Conservation (phyloP, 1,140 invertebrate species). For the Pseudomyrmex gracilis region DNA sequence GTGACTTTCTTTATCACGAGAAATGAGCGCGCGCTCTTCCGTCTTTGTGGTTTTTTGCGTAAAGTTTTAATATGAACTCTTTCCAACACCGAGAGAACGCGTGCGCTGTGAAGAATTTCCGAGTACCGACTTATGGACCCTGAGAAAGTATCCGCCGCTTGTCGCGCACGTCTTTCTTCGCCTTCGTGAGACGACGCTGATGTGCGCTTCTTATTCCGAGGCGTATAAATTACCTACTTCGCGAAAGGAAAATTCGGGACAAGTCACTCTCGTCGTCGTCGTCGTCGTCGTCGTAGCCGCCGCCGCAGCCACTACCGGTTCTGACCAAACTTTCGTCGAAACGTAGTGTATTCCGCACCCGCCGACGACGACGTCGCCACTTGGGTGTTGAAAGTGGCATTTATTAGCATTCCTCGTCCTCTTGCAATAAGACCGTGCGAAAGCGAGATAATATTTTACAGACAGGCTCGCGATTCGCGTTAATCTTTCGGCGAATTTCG, state of each 20-base stretch:
- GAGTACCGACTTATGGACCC: not conserved
- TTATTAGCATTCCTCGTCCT: conserved; percentile 50
- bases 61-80: conserved; percentile 42
- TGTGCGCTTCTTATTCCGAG: not conserved
- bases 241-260: conserved; percentile 12
- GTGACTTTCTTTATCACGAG: conserved; percentile 18
- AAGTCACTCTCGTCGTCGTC: not conserved
- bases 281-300: too few species aligned
- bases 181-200: not conserved
- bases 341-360: conserved; percentile 32
- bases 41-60: not conserved
- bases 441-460: conserved; percentile 51
- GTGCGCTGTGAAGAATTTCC: not conserved
- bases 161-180: not conserved
- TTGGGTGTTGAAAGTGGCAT: conserved; percentile 40
- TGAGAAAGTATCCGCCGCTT: conserved; percentile 5
- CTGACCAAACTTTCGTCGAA: conserved; percentile 55
- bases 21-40: conserved; percentile 11
- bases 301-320: not conserved
- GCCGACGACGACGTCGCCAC: conserved; percentile 20
- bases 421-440: conserved; percentile 37
- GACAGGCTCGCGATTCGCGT: conserved; percentile 27
- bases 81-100: not conserved
- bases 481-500: conserved; percentile 7
- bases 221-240: conserved; percentile 22